Conservation (phyloP, 2,113 vertebrate genomes). For the Crotalus tigris region DNA sequence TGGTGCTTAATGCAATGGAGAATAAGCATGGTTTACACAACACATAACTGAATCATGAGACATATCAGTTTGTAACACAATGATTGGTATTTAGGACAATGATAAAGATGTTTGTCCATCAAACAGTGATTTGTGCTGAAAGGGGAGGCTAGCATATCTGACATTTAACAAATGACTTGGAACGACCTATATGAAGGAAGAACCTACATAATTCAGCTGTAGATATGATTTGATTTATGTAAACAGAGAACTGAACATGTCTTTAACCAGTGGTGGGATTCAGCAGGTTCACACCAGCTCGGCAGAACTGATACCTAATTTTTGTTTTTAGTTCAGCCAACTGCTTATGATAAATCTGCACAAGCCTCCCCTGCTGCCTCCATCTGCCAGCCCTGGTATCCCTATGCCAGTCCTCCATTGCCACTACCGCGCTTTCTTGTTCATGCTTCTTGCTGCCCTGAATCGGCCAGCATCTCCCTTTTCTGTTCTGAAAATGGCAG, state of each 20-base stretch:
- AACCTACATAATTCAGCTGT: conserved; percentile 49
- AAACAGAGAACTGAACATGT: conserved; percentile 54
- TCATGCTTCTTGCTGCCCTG: no score
- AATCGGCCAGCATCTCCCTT: no score
- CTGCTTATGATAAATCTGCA: no score
- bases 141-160: conserved; percentile 68
- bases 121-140: conserved; percentile 60
- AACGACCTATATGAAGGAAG: conserved; percentile 59
- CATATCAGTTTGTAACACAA: conserved; percentile 70
- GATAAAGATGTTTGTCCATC: conserved; percentile 62
- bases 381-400: no score
- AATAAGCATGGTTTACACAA: conserved; percentile 22
- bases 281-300: no score
- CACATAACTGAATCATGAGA: conserved; percentile 44
- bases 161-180: conserved; percentile 62
- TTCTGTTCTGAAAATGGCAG: no score
- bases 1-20: conserved; percentile 31
- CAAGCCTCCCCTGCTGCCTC: no score
- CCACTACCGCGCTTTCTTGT: no score
- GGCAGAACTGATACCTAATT: no score
- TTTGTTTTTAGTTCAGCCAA: no score
- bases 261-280: no score
- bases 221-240: conserved; percentile 60
- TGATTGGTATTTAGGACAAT: conserved; percentile 41
- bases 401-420: no score